Evolutionary conservation across 2,888 invertebrate genomes (phyloP).

Genomic region (Conistra vaccinii): DNA sequence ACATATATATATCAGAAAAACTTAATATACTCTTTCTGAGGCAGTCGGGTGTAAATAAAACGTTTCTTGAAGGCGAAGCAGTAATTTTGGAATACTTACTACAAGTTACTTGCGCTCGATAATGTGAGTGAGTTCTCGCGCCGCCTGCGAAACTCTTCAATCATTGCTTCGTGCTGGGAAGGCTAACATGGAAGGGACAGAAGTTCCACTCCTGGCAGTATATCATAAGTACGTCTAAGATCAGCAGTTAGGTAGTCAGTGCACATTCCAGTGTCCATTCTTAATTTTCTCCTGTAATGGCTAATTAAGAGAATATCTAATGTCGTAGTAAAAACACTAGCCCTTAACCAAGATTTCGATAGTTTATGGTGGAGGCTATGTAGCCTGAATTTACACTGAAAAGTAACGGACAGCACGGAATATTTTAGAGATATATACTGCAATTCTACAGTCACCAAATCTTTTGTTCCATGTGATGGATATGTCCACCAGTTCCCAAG

Average conservation of each 20-base stretch:
- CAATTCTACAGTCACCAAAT: not conserved
- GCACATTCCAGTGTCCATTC: not conserved
- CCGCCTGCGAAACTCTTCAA: constrained; percentile 25
- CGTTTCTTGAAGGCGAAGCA: constrained; percentile 2
- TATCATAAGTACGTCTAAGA: not conserved
- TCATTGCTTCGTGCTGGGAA: constrained; percentile 42
- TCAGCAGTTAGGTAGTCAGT: not conserved
- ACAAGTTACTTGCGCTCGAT: constrained; percentile 24
- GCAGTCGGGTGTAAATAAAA: constrained; percentile 17
- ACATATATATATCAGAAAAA: not conserved
- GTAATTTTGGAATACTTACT: constrained; percentile 24
- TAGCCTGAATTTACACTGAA: too few relatives aligned
- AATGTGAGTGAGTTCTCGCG: constrained; percentile 38
- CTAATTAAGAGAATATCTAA: not conserved
- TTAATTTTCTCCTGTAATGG: not conserved
- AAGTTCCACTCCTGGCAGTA: constrained; percentile 4
- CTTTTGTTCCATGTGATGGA: not conserved
- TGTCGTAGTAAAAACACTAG: not conserved
- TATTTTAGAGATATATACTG: not conserved
- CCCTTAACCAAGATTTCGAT: too few relatives aligned
- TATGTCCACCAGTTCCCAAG: not conserved
- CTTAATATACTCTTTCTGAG: not conserved
- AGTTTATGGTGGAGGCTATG: too few relatives aligned
- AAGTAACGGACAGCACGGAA: not conserved
- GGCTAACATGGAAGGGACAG: not conserved